Evolutionary conservation across 2,113 vertebrate genomes (phyloP).

Genomic region (Takifugu bimaculatus): DNA sequence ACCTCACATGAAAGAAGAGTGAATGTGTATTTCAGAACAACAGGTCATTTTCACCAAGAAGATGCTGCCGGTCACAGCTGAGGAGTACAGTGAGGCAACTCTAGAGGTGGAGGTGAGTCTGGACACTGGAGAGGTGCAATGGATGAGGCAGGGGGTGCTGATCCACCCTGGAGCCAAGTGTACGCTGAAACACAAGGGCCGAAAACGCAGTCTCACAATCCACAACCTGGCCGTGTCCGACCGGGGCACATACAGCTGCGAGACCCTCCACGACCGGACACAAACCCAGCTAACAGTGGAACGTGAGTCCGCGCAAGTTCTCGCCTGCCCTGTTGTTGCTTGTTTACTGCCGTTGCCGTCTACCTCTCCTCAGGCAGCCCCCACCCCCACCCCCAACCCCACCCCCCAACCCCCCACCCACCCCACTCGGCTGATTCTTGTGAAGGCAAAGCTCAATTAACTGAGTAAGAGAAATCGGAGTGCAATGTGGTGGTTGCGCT

Average conservation of each 20-base stretch:
- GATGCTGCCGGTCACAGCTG: conserved; percentile 77
- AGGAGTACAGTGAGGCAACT: conserved; percentile 80
- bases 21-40: conserved; percentile 71
- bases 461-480: conserved; percentile 68
- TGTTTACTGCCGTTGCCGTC: conserved; percentile 60
- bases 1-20: too few relatives aligned
- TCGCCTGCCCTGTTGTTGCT: conserved; percentile 64
- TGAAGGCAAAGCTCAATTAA: conserved; percentile 57
- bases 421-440: conserved; percentile 18
- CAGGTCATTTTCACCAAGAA: conserved; percentile 84
- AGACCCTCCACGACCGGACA: conserved; percentile 89
- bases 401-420: not conserved
- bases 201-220: conserved; percentile 77
- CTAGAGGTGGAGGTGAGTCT: conserved; percentile 85
- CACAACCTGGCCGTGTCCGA: conserved; percentile 74
- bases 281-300: conserved; percentile 86
- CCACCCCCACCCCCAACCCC: not conserved
- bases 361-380: conserved; percentile 3
- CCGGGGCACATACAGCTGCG: conserved; percentile 88
- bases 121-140: conserved; percentile 81
- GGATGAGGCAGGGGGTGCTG: conserved; percentile 88
- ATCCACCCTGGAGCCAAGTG: conserved; percentile 80
- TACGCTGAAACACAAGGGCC: conserved; percentile 72
- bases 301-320: conserved; percentile 79
- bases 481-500: conserved; percentile 45